Percentiles rank a stretch among this genome's conserved stretches.
Evolutionary conservation across 2,888 invertebrate genomes (phyloP).

Genomic region (Brassicogethes aeneus): DNA sequence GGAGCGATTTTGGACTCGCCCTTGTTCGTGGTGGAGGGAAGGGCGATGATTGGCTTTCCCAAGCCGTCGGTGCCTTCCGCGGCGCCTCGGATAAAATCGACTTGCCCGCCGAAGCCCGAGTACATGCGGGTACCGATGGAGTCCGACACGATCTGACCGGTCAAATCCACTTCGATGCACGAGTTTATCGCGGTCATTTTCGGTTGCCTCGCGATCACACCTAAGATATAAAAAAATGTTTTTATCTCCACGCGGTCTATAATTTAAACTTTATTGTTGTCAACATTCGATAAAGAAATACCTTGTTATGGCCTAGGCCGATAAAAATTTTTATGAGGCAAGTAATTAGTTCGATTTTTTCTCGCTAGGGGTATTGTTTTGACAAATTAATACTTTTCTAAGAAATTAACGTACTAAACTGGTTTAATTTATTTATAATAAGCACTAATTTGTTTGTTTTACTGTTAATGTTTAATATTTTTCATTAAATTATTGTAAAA

Average conservation of each 20-base stretch:
- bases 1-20: conserved; percentile 82
- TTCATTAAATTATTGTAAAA: too few species aligned
- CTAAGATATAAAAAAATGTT: conserved; percentile 23
- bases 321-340: too few species aligned
- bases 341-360: too few species aligned
- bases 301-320: too few species aligned
- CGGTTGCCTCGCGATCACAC: conserved; percentile 74
- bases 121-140: conserved; percentile 80
- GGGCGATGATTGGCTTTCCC: conserved; percentile 88
- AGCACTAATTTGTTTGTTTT: too few species aligned
- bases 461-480: too few species aligned
- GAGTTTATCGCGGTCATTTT: conserved; percentile 95
- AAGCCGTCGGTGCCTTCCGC: conserved; percentile 74
- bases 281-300: too few species aligned
- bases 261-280: too few species aligned
- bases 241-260: not conserved
- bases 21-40: conserved; percentile 69
- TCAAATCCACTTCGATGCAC: conserved; percentile 88
- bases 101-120: conserved; percentile 87
- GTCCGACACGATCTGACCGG: conserved; percentile 88
- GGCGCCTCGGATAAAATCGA: conserved; percentile 89
- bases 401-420: too few species aligned
- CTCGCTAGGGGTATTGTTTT: too few species aligned
- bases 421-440: too few species aligned
- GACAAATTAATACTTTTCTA: too few species aligned